Base-by-base conservation (phyloP, 2,113 vertebrate genomes). In the Probosciger aterrimus region DNA sequence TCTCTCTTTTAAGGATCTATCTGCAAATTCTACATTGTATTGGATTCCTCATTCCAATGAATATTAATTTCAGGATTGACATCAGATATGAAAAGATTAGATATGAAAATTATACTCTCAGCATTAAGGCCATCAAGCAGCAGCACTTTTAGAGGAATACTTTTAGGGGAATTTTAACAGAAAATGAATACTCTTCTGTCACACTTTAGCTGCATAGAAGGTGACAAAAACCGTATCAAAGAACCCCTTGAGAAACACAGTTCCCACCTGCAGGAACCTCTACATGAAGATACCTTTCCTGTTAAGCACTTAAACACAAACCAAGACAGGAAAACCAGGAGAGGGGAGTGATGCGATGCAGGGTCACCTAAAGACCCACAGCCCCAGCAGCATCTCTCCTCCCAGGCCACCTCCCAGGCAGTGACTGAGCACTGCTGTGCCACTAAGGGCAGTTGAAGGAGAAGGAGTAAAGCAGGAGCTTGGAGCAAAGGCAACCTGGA, bases 391-490 rank as follows among this genome's bases (percentile, higher is more conserved):
- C 4, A 1, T 37, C 33, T 35, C 39, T 65, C 30, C 9, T 37
- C 12, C 37, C 62, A 17, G 6, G 16, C 18, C 33, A 50, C 22
- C 46, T n/a, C 46, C 64, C 59, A 23, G 37, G 6, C 28, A 50
- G n/a, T 6, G 69, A 25, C 27, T 1, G 3, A 1, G 39, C 1
- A 0, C 59, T 35, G 27, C 1, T 4, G 11, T 1, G 27, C 2
- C 53, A 2, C 4, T 5, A 47, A 4, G 67, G 47, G 60, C 75
- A 9, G 41, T 0, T 2, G n/a, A 19, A 88, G 63, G 57, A 80
- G 44, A 31, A 81, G 39, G 33, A 70, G 7, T 2, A 30, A 10
- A 17, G 82, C 77, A 69, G 59, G 17, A 60, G 2, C 33, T 8
- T 0, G 0, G 41, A 64, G 82, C 18, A 17, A 30, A 33, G 18